Conservation (phyloP, 2,888 invertebrate species). For the Spodoptera littoralis region DNA sequence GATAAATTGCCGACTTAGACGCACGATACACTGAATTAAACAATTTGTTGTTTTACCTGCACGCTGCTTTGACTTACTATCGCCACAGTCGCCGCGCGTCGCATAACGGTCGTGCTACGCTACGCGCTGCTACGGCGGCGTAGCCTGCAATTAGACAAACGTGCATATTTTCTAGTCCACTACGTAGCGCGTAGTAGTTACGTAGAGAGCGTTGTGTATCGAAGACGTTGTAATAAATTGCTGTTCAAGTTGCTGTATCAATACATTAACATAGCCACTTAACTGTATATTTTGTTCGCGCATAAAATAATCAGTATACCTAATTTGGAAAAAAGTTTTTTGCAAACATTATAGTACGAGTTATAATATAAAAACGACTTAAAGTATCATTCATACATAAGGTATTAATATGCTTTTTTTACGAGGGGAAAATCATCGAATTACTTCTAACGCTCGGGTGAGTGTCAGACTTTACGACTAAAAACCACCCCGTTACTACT, state of each 20-base stretch:
- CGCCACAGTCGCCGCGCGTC: constrained; percentile 1
- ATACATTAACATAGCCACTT: background rate
- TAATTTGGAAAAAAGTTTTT: no score
- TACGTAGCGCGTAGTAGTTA: constrained; percentile 8
- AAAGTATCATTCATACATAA: no score
- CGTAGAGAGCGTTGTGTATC: constrained; percentile 4
- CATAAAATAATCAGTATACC: no score
- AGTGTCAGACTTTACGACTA: no score
- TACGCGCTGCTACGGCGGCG: constrained; percentile 38
- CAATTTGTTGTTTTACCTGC: constrained; percentile 79
- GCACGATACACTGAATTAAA: constrained; percentile 85
- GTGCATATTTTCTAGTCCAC: constrained; percentile 34
- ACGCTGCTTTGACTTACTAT: constrained; percentile 70
- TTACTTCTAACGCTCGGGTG: no score
- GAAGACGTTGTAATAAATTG: constrained; percentile 9
- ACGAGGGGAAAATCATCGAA: no score
- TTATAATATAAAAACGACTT: no score
- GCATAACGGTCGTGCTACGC: constrained; percentile 37
- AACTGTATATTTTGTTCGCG: no score
- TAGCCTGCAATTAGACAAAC: constrained; percentile 44
- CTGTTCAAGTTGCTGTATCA: background rate
- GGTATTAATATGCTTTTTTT: no score
- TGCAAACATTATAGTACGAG: no score
- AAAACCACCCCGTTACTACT: no score
- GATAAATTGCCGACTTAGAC: constrained; percentile 87